Percentiles rank a stretch among this genome's conserved stretches.
These are phyloP conservation scores for Lethrus apterus DNA, from an alignment of 1,140 invertebrate genomes.

Conservation along the genomic window DNA sequence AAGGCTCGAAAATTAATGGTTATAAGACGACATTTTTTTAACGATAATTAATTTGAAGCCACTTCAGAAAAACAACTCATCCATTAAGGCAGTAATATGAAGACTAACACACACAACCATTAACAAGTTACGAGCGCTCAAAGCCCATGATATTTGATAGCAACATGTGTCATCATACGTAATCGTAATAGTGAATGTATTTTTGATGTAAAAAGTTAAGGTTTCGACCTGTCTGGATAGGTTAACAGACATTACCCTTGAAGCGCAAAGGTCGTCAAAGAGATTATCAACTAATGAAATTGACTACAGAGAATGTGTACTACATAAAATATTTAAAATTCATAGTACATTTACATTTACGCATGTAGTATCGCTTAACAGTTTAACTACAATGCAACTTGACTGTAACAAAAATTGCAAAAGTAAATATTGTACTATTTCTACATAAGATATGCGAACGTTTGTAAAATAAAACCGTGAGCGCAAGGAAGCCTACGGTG, in stretches of 20 bases:
- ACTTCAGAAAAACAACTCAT: conserved; percentile 40
- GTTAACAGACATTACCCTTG: conserved; percentile 7
- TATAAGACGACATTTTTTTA: conserved; percentile 26
- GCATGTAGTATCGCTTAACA: background rate
- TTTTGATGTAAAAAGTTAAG: conserved; percentile 21
- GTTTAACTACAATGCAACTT: background rate
- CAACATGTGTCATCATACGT: conserved; percentile 38
- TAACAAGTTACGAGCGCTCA: conserved; percentile 36
- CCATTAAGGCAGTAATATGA: conserved; percentile 40
- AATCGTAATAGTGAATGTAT: conserved; percentile 20
- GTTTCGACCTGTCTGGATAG: conserved; percentile 24
- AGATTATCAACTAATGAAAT: conserved; percentile 3
- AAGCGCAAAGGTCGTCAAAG: conserved; percentile 8
- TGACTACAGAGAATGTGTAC: background rate
- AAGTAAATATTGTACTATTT: no score
- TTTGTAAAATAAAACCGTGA: no score
- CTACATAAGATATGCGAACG: no score
- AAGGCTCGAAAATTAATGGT: conserved; percentile 28
- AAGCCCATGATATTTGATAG: conserved; percentile 37
- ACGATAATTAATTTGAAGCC: conserved; percentile 40
- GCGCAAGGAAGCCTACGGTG: conserved; percentile 11
- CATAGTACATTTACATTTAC: background rate
- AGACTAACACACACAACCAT: conserved; percentile 28
- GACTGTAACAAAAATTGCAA: background rate
- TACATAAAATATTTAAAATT: background rate